Evolutionary conservation across 1,140 invertebrate genomes (phyloP).

Genomic region (Bombus superbus): DNA sequence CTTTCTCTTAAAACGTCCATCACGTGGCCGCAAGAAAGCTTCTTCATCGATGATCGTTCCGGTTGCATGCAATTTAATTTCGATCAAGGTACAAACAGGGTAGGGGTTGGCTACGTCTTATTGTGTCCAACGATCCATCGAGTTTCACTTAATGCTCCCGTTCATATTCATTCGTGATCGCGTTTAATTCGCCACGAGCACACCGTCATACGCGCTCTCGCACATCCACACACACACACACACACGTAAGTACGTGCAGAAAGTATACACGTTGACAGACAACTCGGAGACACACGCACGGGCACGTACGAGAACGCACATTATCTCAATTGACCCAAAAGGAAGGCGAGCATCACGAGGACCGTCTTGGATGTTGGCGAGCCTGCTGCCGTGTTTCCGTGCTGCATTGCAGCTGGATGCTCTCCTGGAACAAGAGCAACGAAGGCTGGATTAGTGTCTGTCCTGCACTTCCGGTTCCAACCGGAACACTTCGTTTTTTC

Average conservation of each 20-base stretch:
- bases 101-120: conserved; percentile 13
- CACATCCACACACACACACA: conserved; percentile 22
- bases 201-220: not conserved
- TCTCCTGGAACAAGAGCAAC: conserved; percentile 86
- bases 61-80: conserved; percentile 1
- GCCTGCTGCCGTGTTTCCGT: conserved; percentile 84
- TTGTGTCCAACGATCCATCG: conserved; percentile 49
- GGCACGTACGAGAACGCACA: conserved; percentile 68
- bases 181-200: not conserved
- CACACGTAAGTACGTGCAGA: conserved; percentile 51
- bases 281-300: conserved; percentile 10
- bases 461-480: conserved; percentile 7
- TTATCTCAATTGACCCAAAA: conserved; percentile 81
- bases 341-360: conserved; percentile 77
- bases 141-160: conserved; percentile 38
- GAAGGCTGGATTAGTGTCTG: conserved; percentile 31
- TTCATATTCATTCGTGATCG: not conserved
- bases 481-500: not conserved
- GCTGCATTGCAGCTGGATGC: conserved; percentile 93
- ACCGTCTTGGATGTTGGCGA: conserved; percentile 79
- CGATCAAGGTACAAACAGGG: conserved; percentile 38
- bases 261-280: not conserved
- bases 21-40: not conserved
- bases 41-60: conserved; percentile 38
- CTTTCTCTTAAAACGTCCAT: not conserved